phyloP scores from a whole-genome alignment of 37 sponge, comb jelly and placozoan genomes.

The Cliona cf. orientalis region DNA sequence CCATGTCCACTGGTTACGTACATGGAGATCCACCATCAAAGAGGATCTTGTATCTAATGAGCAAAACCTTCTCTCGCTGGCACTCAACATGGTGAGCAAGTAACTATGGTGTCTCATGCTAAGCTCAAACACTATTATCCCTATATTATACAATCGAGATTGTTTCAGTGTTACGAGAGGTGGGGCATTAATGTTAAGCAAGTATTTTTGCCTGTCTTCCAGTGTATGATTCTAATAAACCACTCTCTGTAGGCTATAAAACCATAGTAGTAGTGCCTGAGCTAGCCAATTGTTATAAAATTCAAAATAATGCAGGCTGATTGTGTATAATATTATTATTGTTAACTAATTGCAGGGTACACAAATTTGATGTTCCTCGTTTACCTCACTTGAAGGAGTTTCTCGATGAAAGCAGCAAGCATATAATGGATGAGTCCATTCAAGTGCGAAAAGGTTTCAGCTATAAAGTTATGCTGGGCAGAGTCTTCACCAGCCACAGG shows the following conservation, averaged over 20 bases:
- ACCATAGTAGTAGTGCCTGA: too few relatives aligned
- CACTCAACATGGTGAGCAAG: constrained; percentile 54
- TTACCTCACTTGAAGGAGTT: constrained; percentile 39
- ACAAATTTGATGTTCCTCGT: constrained; percentile 70
- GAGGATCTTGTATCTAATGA: constrained; percentile 37
- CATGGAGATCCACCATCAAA: constrained; percentile 41
- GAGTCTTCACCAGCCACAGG: constrained; percentile 35
- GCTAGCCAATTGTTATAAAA: too few relatives aligned
- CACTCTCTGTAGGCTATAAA: too few relatives aligned
- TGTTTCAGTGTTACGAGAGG: too few relatives aligned
- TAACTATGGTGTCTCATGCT: not conserved
- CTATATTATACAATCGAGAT: too few relatives aligned
- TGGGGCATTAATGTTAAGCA: too few relatives aligned
- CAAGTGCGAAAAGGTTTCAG: constrained; percentile 49
- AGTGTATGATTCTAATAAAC: too few relatives aligned
- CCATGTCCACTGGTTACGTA: constrained; percentile 53
- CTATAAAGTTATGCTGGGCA: constrained; percentile 61
- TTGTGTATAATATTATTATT: not conserved
- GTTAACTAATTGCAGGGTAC: too few relatives aligned
- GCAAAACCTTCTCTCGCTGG: constrained; percentile 46
- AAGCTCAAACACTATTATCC: too few relatives aligned
- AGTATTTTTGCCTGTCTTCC: too few relatives aligned
- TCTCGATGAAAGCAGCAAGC: constrained; percentile 3
- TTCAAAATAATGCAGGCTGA: not conserved
- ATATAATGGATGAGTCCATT: constrained; percentile 21